phyloP scores from a whole-genome alignment of 1,140 invertebrate species.

The Dinoponera quadriceps region DNA sequence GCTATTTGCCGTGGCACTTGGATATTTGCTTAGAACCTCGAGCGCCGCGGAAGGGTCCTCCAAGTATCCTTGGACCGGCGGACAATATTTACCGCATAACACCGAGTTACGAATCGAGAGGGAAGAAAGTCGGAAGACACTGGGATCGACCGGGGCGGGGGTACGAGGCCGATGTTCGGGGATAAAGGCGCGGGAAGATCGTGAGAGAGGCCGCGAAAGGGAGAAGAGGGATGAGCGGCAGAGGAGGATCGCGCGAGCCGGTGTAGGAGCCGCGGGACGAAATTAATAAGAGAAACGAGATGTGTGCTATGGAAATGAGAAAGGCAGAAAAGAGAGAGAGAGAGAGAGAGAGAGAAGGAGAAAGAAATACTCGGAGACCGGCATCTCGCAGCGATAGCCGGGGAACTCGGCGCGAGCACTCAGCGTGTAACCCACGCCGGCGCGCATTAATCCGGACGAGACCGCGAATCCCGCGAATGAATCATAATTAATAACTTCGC shows the following conservation, averaged over 20 bases:
- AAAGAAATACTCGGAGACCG: conserved; percentile 26
- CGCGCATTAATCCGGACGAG: conserved; percentile 76
- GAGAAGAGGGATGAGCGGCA: conserved; percentile 25
- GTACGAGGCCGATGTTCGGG: conserved; percentile 3
- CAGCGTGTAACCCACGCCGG: conserved; percentile 63
- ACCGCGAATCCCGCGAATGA: conserved; percentile 72
- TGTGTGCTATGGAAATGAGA: conserved; percentile 75
- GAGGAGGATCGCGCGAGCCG: conserved; percentile 56
- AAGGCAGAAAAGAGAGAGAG: conserved; percentile 34
- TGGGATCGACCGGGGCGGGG: neutral
- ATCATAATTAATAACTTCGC: conserved; percentile 77
- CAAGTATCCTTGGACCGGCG: conserved; percentile 71
- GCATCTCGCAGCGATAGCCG: conserved; percentile 70
- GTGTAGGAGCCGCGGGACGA: conserved; percentile 60
- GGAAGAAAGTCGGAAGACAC: conserved; percentile 43
- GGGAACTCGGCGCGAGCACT: conserved; percentile 49
- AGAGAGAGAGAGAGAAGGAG: neutral
- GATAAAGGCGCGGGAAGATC: conserved; percentile 60
- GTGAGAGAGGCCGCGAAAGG: conserved; percentile 67
- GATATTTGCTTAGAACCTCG: conserved; percentile 73
- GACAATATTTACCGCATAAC: conserved; percentile 78
- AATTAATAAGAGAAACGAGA: conserved; percentile 77
- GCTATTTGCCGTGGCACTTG: conserved; percentile 74
- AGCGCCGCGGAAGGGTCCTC: conserved; percentile 62
- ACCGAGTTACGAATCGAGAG: conserved; percentile 72